These are phyloP conservation scores for Oryzaephilus surinamensis DNA, from an alignment of 1,140 invertebrate species.

Conservation along the genomic window DNA sequence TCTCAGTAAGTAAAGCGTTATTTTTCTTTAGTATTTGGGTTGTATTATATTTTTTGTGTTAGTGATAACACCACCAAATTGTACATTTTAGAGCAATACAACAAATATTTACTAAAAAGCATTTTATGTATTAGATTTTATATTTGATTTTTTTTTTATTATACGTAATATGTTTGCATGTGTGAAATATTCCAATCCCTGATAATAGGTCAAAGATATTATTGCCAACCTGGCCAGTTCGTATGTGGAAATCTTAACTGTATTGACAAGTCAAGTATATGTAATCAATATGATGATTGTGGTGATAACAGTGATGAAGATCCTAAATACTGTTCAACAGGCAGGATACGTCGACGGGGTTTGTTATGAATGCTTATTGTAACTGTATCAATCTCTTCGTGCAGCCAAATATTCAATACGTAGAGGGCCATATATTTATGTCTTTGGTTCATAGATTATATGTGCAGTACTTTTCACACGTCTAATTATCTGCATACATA, in stretches of 20 bases:
- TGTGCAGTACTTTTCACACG: too few species aligned
- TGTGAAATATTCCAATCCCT: too few species aligned
- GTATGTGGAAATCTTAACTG: constrained; percentile 49
- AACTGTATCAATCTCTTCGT: constrained; percentile 12
- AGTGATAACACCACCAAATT: not conserved
- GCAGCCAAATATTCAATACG: constrained; percentile 7
- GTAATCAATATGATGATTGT: constrained; percentile 60
- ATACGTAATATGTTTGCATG: constrained; percentile 22
- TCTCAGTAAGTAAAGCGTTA: not conserved
- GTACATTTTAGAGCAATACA: not conserved
- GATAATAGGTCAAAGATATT: constrained; percentile 16
- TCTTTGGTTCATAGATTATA: too few species aligned
- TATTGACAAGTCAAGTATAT: constrained; percentile 50
- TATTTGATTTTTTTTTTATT: constrained; percentile 6
- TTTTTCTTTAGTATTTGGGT: not conserved
- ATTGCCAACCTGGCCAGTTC: constrained; percentile 43
- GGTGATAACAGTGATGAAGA: constrained; percentile 61
- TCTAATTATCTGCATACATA: too few species aligned
- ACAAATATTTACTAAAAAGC: not conserved
- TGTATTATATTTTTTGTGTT: too few species aligned
- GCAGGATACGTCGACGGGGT: constrained; percentile 30
- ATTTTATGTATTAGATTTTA: not conserved
- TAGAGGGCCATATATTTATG: constrained; percentile 10
- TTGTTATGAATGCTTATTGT: constrained; percentile 23
- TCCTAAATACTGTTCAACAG: constrained; percentile 47